Evolutionary conservation across 2,113 vertebrate species (phyloP), one percentile per base, ranked within the genome.

Genomic region (Cephalopterus ornatus): DNA sequence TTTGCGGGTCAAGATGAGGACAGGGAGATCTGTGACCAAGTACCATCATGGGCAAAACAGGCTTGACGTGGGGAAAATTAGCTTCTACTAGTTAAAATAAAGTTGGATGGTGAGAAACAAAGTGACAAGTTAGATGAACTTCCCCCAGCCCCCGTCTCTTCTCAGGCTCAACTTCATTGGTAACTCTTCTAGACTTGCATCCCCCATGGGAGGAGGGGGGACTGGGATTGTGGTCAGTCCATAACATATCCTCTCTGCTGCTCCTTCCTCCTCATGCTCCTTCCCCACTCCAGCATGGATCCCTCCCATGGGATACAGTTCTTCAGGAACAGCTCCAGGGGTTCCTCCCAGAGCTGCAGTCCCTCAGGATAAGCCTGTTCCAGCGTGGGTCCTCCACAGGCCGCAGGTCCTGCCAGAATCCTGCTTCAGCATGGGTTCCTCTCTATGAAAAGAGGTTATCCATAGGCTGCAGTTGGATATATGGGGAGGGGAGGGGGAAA

Each of bases 41-140:
- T 59, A 49, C 56, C 0, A 0, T 55, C 32, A 49, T 0, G 2
- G 20, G 16, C 18, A 89, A 78, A 77, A 72, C 9, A 50, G 33
- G 50, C 17, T 77, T 0, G 0, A 37, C 15, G 20, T 0, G 0
- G 19, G 44, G 16, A 67, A 81, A 68, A 56, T 67, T 5, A 66
- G 5, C 59, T 89, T 66, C 37, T 50, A 8, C 35, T 14, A 67
- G 33, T 46, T 55, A 44, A 85, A 66, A 44, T 20, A 55, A 30
- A 58, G 8, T 65, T 65, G 32, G 37, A 55, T 72, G 41, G 22
- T 67, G 15, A 89, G 46, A 85, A 89, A 55, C 23, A 55, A 65
- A 81, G 33, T 2, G 2, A 28, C 50, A 56, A 41, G 28, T 66
- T 61, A 35, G 19, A 59, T 11, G 12, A 35, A n/a, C 11, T 62